Evolutionary conservation across 2,113 vertebrate genomes (phyloP), one percentile per base, ranked within the genome.

Genomic region (Peromyscus californicus): DNA sequence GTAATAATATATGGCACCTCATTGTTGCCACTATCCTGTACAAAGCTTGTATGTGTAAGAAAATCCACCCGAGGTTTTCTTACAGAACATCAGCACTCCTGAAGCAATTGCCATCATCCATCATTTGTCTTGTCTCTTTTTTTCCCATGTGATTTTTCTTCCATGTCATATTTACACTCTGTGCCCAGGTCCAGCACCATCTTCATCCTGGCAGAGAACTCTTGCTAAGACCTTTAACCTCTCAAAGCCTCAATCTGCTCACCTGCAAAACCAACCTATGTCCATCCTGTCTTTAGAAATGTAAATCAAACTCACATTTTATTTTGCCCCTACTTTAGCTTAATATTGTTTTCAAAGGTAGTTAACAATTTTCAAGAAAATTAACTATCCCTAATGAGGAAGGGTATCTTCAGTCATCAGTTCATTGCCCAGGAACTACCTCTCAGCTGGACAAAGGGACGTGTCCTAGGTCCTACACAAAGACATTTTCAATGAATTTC

Each of bases 401-500:
- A 97, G 89, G 97, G 96, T 83, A 78, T 92, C 79, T 65, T 83
- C 7, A 95, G 75, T 96, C 94, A 59, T 31, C 48, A 89, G 76
- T 89, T 96, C 36, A 95, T 85, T 94, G 94, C 91, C 80, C 36
- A 94, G 78, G 90, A 94, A 75, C 63, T 93, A 96, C 72, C 93
- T 88, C 87, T 98, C 95, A 90, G 90, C 94, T 97, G 91, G 95
- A 51, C 70, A 86, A n/a, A 96, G 78, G 92, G 93, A 97, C 42
- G 45, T 16, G 29, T 59, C 89, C 70, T 70, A 98, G 51, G 76
- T 96, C 93, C 67, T 93, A 48, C 84, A 72, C 84, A 92, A 94
- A 83, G 86, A 51, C 67, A 96, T 98, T 98, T 98, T 98, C 95
- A 88, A 61, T 91, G 95, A 90, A 97, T 97, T 98, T 98, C 79